Evolutionary conservation across 2,888 invertebrate species (phyloP).

Genomic region (Pheosia gnoma): DNA sequence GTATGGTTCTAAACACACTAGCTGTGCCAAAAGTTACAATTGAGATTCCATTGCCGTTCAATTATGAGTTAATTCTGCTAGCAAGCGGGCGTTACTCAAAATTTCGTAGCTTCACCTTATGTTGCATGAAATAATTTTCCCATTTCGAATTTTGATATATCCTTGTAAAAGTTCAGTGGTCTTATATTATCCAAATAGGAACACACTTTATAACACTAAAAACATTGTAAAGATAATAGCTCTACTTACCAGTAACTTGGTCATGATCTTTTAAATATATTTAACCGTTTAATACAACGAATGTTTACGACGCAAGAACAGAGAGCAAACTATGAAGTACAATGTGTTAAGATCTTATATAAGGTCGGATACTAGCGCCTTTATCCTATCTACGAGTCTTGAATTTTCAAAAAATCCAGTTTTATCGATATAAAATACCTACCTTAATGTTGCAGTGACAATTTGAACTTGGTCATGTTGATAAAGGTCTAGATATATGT

Average conservation of each 20-base stretch:
- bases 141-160: no score
- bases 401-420: neutral
- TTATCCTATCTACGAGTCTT: neutral
- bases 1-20: no score
- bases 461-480: neutral
- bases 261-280: slow-evolving; percentile 30
- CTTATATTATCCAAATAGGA: no score
- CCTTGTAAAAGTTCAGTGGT: no score
- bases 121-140: no score
- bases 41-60: no score
- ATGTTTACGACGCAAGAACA: slow-evolving; percentile 26
- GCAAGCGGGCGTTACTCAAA: no score
- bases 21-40: no score
- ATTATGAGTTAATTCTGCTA: no score
- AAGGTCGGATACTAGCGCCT: neutral
- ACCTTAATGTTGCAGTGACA: neutral
- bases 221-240: neutral
- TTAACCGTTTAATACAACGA: slow-evolving; percentile 7
- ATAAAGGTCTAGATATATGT: neutral
- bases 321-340: neutral
- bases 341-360: neutral
- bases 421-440: neutral
- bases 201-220: neutral
- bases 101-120: no score
- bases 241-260: slow-evolving; percentile 45